Evolutionary conservation across 1,140 invertebrate genomes (phyloP).

Genomic region (Drosophila takahashii): DNA sequence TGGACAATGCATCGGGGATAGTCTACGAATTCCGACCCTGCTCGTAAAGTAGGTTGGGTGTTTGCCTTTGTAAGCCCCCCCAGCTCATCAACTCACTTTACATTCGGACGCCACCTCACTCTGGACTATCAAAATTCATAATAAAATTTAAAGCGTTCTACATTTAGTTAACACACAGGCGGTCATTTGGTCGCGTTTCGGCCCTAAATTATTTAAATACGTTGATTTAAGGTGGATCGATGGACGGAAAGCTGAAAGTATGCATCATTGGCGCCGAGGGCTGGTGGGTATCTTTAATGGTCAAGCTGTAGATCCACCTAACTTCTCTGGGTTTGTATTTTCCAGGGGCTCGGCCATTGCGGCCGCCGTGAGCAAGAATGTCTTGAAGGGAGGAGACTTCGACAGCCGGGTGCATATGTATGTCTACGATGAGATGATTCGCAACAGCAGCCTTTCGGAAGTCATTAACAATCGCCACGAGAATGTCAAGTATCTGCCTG

Average conservation of each 20-base stretch:
- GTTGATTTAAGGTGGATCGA: slow-evolving; percentile 7
- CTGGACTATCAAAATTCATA: slow-evolving; percentile 28
- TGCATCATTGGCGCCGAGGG: slow-evolving; percentile 70
- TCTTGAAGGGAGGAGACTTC: slow-evolving; percentile 19
- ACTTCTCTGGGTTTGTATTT: not conserved
- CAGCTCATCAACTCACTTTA: slow-evolving; percentile 1
- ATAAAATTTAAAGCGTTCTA: slow-evolving; percentile 12
- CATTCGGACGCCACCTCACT: not conserved
- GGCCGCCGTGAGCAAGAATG: slow-evolving; percentile 60
- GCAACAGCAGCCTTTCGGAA: slow-evolving; percentile 45
- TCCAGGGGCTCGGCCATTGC: slow-evolving; percentile 69
- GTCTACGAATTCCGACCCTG: slow-evolving; percentile 58
- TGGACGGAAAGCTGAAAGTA: slow-evolving; percentile 52
- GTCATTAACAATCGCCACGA: slow-evolving; percentile 65
- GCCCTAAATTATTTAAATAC: slow-evolving; percentile 28
- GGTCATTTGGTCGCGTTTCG: slow-evolving; percentile 35
- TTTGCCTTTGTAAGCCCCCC: slow-evolving; percentile 21
- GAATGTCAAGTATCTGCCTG: slow-evolving; percentile 69
- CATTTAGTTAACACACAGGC: slow-evolving; percentile 7
- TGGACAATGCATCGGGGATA: slow-evolving; percentile 23
- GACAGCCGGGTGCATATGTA: slow-evolving; percentile 61
- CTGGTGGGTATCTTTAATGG: slow-evolving; percentile 47
- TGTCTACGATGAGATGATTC: slow-evolving; percentile 56
- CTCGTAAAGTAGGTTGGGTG: slow-evolving; percentile 38
- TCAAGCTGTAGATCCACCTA: not conserved